A percentile compares a stretch with the other conserved stretches of the same genome.
phyloP scores from a whole-genome alignment of 2,797 vertebrate species.

The Muraenolepis orangiensis region DNA sequence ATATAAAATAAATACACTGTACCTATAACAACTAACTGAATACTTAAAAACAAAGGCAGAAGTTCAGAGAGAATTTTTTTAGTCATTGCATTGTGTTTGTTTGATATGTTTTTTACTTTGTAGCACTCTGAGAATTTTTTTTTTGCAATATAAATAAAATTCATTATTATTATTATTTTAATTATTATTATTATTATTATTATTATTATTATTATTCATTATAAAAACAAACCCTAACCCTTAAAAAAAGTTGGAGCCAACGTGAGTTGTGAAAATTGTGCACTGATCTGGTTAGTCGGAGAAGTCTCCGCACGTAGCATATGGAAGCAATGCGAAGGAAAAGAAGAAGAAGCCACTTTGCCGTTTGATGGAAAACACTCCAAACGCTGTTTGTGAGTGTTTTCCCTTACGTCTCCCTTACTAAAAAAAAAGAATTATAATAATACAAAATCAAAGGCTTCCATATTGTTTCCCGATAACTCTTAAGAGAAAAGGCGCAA shows the following conservation, averaged over 20 bases:
- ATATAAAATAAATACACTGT: not conserved
- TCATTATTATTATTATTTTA: too few species aligned
- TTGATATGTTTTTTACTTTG: too few species aligned
- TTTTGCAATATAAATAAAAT: too few species aligned
- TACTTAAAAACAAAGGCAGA: not conserved
- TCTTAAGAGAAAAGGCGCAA: constrained; percentile 38
- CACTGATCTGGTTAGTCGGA: not conserved
- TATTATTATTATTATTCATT: too few species aligned
- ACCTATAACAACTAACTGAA: not conserved
- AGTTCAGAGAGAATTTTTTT: not conserved
- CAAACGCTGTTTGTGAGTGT: not conserved
- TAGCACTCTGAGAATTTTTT: not conserved
- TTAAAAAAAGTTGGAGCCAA: not conserved
- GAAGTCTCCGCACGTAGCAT: not conserved
- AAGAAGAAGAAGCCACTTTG: too few species aligned
- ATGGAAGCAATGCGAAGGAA: too few species aligned
- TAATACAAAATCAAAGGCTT: not conserved
- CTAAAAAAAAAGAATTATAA: not conserved
- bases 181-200: too few species aligned
- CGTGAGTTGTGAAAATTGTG: not conserved
- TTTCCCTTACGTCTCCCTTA: too few species aligned
- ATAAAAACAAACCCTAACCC: not conserved
- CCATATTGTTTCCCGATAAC: constrained; percentile 16
- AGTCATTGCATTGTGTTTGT: too few species aligned
- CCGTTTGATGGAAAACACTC: not conserved